phyloP scores from a whole-genome alignment of 35 echinoderm and acorn worm genomes.

The Eucidaris tribuloides region DNA sequence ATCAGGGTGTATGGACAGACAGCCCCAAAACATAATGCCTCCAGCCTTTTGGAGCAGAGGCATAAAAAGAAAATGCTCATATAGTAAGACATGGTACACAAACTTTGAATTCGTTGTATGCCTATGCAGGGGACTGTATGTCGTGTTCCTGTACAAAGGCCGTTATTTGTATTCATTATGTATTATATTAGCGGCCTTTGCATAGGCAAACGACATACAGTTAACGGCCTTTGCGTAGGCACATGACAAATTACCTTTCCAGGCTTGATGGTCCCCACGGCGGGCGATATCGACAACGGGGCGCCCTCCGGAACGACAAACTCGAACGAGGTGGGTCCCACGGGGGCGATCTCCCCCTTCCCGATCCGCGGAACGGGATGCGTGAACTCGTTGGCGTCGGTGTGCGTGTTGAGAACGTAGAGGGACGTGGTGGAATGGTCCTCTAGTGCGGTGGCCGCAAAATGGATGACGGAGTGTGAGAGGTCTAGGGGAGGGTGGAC shows the following conservation, averaged over 20 bases:
- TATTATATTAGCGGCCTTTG: no score
- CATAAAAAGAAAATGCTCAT: no score
- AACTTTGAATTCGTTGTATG: no score
- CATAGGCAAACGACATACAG: no score
- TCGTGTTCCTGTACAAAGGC: no score
- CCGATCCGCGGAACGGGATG: conserved; percentile 95
- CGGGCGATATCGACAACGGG: conserved; percentile 64
- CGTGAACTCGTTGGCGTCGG: conserved; percentile 93
- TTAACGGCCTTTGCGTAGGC: no score
- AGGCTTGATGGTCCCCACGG: conserved; percentile 74
- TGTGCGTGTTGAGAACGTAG: conserved; percentile 81
- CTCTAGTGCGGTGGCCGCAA: conserved; percentile 88
- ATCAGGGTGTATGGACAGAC: no score
- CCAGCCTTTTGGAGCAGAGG: no score
- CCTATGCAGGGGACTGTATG: no score
- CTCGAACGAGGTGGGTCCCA: conserved; percentile 95
- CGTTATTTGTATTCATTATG: no score
- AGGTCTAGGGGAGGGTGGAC: conserved; percentile 92
- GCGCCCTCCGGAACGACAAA: conserved; percentile 72
- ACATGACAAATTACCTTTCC: conserved; percentile 95
- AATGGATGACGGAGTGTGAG: conserved; percentile 87
- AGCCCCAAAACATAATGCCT: no score
- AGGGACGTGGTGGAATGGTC: conserved; percentile 77
- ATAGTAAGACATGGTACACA: no score
- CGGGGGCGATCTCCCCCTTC: conserved; percentile 70